Conservation (phyloP, 2,113 vertebrate genomes). For the Kryptolebias marmoratus region DNA sequence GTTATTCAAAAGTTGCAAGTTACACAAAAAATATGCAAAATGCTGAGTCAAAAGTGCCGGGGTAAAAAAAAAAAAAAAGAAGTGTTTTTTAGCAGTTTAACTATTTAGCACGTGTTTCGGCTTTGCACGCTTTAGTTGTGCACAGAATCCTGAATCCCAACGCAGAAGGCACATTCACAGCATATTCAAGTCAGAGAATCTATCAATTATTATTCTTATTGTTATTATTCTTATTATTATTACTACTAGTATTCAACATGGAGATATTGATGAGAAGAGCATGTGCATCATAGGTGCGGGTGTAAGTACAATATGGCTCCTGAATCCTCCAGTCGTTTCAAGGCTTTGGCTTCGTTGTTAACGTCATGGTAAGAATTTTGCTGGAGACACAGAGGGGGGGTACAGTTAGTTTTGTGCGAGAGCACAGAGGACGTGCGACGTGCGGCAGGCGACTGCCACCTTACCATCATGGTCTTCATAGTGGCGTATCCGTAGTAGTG, state of each 20-base stretch:
- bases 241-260: neutral
- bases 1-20: neutral
- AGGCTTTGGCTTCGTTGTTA: conserved; percentile 71
- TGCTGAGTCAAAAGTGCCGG: neutral
- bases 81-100: neutral
- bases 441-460: conserved; percentile 7
- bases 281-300: conserved; percentile 64
- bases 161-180: conserved; percentile 47
- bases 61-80: neutral
- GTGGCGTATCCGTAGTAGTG: conserved; percentile 92
- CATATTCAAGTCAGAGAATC: neutral
- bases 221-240: neutral
- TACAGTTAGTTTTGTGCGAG: neutral
- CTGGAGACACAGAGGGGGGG: conserved; percentile 11
- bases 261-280: neutral
- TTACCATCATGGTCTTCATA: conserved; percentile 90
- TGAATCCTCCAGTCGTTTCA: conserved; percentile 77
- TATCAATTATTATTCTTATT: neutral
- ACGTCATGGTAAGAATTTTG: conserved; percentile 81
- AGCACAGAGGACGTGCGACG: neutral
- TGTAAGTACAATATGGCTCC: conserved; percentile 76
- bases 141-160: neutral
- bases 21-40: neutral
- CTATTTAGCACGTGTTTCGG: neutral
- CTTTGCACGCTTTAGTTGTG: too few species aligned